A percentile compares a stretch with the other conserved stretches of the same genome.
These are phyloP conservation scores for Pangasius mekongensis DNA, from an alignment of 2,797 vertebrate genomes.

Conservation along the genomic window DNA sequence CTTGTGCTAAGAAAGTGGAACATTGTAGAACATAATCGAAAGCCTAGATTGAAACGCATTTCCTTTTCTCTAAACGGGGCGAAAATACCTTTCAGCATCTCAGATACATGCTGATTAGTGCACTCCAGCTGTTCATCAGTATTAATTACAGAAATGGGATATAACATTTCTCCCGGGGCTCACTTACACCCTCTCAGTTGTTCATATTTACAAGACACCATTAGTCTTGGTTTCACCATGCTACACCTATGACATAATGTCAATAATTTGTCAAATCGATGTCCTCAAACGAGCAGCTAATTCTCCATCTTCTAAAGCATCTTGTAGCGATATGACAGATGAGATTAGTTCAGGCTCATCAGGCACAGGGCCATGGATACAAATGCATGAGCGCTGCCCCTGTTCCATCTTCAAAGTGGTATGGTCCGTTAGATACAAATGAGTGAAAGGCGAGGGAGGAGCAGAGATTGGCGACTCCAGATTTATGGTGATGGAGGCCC, in stretches of 20 bases:
- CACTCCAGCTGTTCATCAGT: slow-evolving; percentile 13
- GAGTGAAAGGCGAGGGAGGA: slow-evolving; percentile 68
- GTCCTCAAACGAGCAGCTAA: slow-evolving; percentile 19
- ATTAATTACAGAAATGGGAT: slow-evolving; percentile 14
- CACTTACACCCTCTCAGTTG: not conserved
- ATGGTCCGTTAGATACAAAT: slow-evolving; percentile 68
- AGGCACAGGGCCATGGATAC: slow-evolving; percentile 59
- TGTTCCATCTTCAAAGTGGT: slow-evolving; percentile 65
- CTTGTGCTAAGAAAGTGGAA: not conserved
- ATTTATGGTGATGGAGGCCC: slow-evolving; percentile 71
- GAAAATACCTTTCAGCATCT: not conserved
- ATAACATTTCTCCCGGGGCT: not conserved
- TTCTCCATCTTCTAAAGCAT: slow-evolving; percentile 50
- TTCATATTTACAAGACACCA: slow-evolving; percentile 27
- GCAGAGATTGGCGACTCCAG: slow-evolving; percentile 64
- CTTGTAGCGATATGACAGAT: slow-evolving; percentile 60
- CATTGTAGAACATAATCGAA: too few relatives aligned
- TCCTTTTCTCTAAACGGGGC: not conserved
- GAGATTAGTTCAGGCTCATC: slow-evolving; percentile 70
- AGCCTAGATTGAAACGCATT: not conserved
- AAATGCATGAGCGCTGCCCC: slow-evolving; percentile 46
- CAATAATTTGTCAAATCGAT: slow-evolving; percentile 10
- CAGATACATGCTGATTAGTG: not conserved
- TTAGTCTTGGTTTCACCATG: not conserved
- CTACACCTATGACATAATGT: slow-evolving; percentile 10